Conservation (phyloP, 2,797 vertebrate genomes). For the Sorex maritimensis region DNA sequence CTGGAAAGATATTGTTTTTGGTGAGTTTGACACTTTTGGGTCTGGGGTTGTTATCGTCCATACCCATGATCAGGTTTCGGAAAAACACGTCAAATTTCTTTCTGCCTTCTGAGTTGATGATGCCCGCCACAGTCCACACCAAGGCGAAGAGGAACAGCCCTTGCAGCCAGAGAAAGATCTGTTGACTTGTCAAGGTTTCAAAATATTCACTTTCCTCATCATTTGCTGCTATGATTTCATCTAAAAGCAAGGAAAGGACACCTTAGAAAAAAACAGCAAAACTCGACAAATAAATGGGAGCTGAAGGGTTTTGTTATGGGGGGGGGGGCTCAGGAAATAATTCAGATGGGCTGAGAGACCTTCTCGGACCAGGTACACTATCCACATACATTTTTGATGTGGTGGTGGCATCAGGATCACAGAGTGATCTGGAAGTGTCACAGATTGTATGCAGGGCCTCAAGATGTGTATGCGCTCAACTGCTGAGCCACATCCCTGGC, state of each 20-base stretch:
- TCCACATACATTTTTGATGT: too few relatives aligned
- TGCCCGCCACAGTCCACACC: slow-evolving; percentile 96
- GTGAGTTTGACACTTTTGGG: slow-evolving; percentile 94
- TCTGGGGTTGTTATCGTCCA: slow-evolving; percentile 90
- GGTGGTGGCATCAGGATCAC: too few relatives aligned
- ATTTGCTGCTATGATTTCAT: slow-evolving; percentile 92
- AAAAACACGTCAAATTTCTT: slow-evolving; percentile 96
- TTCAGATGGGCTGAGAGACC: neutral
- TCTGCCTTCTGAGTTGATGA: slow-evolving; percentile 93
- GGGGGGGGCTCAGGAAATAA: neutral
- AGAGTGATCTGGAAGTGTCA: too few relatives aligned
- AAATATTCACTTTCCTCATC: slow-evolving; percentile 80
- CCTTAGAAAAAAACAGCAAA: neutral
- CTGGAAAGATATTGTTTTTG: slow-evolving; percentile 94
- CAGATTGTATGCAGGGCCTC: too few relatives aligned
- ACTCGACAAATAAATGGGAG: neutral
- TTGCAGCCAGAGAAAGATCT: slow-evolving; percentile 95
- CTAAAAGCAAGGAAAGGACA: slow-evolving; percentile 87
- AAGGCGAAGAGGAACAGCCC: slow-evolving; percentile 95
- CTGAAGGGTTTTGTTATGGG: neutral
- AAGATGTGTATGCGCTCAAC: neutral
- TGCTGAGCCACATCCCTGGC: too few relatives aligned
- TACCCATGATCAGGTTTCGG: slow-evolving; percentile 93
- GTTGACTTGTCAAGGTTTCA: slow-evolving; percentile 92
- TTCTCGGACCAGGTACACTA: neutral